Evolutionary conservation across 2,888 invertebrate species (phyloP).

Genomic region (Tiliacea aurago): DNA sequence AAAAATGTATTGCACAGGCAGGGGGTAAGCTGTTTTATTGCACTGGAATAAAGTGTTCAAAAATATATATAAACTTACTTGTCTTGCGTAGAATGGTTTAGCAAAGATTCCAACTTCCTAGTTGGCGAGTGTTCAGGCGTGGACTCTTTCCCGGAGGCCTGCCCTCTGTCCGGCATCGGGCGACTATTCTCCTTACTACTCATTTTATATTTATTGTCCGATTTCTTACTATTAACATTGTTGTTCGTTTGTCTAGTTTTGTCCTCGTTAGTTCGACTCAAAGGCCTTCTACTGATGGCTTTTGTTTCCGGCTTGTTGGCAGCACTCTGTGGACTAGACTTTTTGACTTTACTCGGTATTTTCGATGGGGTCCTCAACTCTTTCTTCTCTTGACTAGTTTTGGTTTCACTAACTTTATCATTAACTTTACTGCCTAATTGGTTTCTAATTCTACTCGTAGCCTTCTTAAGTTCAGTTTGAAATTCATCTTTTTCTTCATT

Average conservation of each 20-base stretch:
- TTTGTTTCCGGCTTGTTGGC: conserved; percentile 65
- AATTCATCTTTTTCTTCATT: conserved; percentile 90
- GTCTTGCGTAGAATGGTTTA: conserved; percentile 70
- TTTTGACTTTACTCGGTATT: conserved; percentile 86
- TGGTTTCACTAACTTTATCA: conserved; percentile 81
- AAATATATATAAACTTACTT: conserved; percentile 73
- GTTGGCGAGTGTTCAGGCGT: conserved; percentile 91
- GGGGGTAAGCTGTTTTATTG: background rate
- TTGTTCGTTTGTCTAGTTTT: conserved; percentile 76
- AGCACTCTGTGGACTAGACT: conserved; percentile 85
- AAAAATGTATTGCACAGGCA: no score
- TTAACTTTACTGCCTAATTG: conserved; percentile 87
- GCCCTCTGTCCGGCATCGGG: conserved; percentile 88
- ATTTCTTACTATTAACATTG: conserved; percentile 69
- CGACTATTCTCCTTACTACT: conserved; percentile 79
- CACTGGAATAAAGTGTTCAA: no score
- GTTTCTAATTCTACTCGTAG: conserved; percentile 88
- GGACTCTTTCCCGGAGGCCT: conserved; percentile 92
- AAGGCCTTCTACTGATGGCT: conserved; percentile 74
- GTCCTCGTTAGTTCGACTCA: conserved; percentile 79
- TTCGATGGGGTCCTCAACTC: conserved; percentile 82
- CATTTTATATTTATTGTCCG: conserved; percentile 76
- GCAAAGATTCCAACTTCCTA: conserved; percentile 77
- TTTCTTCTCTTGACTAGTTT: conserved; percentile 85
- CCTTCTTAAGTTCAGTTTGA: conserved; percentile 89